Conservation (phyloP, 2,888 invertebrate genomes). For the Drymonia ruficornis region DNA sequence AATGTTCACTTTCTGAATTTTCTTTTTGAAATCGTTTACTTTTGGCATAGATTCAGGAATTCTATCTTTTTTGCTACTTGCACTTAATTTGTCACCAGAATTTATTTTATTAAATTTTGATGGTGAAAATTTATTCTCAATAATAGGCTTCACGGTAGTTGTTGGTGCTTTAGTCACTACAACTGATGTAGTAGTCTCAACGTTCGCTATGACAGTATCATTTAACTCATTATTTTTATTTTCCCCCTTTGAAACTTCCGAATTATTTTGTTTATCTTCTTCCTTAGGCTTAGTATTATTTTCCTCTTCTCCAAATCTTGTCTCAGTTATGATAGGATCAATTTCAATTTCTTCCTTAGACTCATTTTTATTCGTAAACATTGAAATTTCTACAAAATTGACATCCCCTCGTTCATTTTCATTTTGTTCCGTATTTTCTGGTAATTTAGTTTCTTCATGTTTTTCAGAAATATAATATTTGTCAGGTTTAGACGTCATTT, state of each 20-base stretch:
- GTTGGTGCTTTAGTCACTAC: slow-evolving; percentile 16
- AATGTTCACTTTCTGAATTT: slow-evolving; percentile 77
- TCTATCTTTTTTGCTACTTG: slow-evolving; percentile 44
- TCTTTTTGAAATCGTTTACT: slow-evolving; percentile 77
- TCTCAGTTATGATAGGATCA: slow-evolving; percentile 14
- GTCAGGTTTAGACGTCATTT: slow-evolving; percentile 4
- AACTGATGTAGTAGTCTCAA: slow-evolving; percentile 20
- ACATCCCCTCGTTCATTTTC: slow-evolving; percentile 22
- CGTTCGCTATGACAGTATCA: slow-evolving; percentile 9
- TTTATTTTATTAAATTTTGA: slow-evolving; percentile 39
- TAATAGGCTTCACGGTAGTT: slow-evolving; percentile 13
- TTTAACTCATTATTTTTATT: slow-evolving; percentile 16
- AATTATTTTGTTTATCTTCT: slow-evolving; percentile 8
- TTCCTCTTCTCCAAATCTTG: slow-evolving; percentile 7
- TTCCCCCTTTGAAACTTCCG: slow-evolving; percentile 16
- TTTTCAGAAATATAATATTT: neutral
- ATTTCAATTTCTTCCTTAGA: slow-evolving; percentile 13
- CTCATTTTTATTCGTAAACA: slow-evolving; percentile 24
- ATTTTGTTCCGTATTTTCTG: slow-evolving; percentile 21
- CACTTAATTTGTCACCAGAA: slow-evolving; percentile 24
- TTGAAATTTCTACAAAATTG: slow-evolving; percentile 47
- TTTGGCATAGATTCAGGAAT: slow-evolving; percentile 56
- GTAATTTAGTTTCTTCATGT: slow-evolving; percentile 3
- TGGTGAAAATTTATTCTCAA: slow-evolving; percentile 21
- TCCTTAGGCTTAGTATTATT: slow-evolving; percentile 11